Conservation (phyloP, 2,888 invertebrate genomes). For the Chymomyza amoena region DNA sequence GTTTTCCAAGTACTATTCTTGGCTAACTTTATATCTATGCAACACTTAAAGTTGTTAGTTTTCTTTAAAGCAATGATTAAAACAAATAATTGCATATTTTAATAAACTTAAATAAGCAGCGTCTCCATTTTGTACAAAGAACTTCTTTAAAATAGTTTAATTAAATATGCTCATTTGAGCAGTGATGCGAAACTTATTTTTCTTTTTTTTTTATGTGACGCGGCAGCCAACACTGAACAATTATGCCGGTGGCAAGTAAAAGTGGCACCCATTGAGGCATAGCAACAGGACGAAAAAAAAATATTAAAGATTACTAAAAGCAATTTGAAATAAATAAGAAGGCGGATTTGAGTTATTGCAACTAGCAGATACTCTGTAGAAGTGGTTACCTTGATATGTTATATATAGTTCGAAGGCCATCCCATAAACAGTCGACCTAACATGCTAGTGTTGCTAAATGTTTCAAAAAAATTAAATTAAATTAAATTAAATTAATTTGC, state of each 20-base stretch:
- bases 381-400: too few species aligned
- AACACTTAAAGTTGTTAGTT: background rate
- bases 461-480: too few species aligned
- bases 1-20: background rate
- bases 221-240: constrained; percentile 11
- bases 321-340: constrained; percentile 60
- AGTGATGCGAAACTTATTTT: background rate
- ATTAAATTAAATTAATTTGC: too few species aligned
- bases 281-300: constrained; percentile 3
- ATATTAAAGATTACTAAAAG: constrained; percentile 58
- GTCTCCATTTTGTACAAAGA: background rate
- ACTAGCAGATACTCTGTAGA: background rate
- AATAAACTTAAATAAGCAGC: background rate
- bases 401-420: too few species aligned
- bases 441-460: too few species aligned
- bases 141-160: background rate
- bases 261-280: constrained; percentile 5
- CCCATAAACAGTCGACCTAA: too few species aligned
- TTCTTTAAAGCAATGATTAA: background rate
- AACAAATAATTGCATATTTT: background rate
- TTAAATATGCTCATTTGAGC: background rate
- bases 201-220: too few species aligned
- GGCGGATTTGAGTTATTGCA: background rate
- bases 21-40: background rate
- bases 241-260: constrained; percentile 22